These are phyloP conservation scores for Deilephila porcellus DNA, from an alignment of 2,888 invertebrate species.

Conservation along the genomic window DNA sequence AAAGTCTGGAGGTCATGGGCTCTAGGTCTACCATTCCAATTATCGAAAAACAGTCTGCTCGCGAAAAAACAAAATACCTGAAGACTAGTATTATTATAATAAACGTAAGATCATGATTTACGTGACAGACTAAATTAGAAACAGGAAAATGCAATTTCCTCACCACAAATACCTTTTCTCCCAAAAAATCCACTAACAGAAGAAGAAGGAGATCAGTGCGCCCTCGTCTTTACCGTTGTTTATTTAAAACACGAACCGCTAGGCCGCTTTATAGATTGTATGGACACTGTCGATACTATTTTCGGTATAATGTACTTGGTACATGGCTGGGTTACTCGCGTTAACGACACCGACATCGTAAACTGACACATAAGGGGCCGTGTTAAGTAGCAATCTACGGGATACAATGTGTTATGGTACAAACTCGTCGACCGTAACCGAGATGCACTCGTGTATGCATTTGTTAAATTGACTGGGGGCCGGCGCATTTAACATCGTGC, in stretches of 20 bases:
- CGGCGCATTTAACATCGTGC: slow-evolving; percentile 40
- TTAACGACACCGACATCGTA: slow-evolving; percentile 44
- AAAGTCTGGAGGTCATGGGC: no score
- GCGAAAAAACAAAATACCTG: no score
- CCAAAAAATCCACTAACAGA: no score
- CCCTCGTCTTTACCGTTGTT: not conserved
- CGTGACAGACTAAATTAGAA: no score
- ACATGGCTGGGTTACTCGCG: slow-evolving; percentile 31
- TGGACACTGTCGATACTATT: slow-evolving; percentile 33
- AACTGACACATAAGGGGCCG: slow-evolving; percentile 45
- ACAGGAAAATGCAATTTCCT: no score
- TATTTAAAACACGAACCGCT: slow-evolving; percentile 25
- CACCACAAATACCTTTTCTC: no score
- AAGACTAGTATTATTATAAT: no score
- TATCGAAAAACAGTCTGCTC: no score
- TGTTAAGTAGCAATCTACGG: slow-evolving; percentile 43
- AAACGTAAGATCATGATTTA: no score
- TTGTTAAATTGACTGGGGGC: slow-evolving; percentile 52
- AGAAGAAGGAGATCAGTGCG: no score
- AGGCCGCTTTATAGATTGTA: slow-evolving; percentile 25
- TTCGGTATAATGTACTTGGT: slow-evolving; percentile 37
- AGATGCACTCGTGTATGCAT: slow-evolving; percentile 46
- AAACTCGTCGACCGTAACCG: slow-evolving; percentile 47
- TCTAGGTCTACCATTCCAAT: no score
- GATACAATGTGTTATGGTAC: slow-evolving; percentile 45